phyloP scores from a whole-genome alignment of 1,140 invertebrate species.

The Plutomurus gul region DNA sequence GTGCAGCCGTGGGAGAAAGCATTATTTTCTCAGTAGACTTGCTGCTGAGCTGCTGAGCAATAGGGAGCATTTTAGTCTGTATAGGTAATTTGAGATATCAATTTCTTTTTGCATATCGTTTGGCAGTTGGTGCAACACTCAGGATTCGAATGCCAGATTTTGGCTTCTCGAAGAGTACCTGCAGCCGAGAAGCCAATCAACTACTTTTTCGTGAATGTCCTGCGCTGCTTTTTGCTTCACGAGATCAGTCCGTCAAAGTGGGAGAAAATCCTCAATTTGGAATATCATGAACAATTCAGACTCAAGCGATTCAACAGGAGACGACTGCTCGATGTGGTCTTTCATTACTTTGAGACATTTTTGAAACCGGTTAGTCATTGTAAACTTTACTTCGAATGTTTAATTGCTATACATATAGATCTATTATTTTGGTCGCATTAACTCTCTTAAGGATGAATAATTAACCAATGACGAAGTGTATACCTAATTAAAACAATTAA shows the following conservation, averaged over 20 bases:
- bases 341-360: conserved; percentile 65
- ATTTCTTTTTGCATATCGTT: too few relatives aligned
- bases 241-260: conserved; percentile 66
- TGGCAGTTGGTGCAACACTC: conserved; percentile 1
- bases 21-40: not conserved
- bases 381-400: too few relatives aligned
- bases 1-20: too few relatives aligned
- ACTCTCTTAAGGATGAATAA: too few relatives aligned
- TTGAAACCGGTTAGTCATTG: too few relatives aligned
- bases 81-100: too few relatives aligned
- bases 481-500: too few relatives aligned
- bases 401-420: too few relatives aligned
- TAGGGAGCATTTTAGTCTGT: too few relatives aligned
- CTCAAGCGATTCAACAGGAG: conserved; percentile 64
- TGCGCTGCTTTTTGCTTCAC: conserved; percentile 70
- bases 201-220: conserved; percentile 66
- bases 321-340: conserved; percentile 64
- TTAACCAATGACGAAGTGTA: too few relatives aligned
- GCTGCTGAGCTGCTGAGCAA: too few relatives aligned
- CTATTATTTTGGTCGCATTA: too few relatives aligned
- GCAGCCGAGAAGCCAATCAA: conserved; percentile 17
- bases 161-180: conserved; percentile 15
- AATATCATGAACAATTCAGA: conserved; percentile 68
- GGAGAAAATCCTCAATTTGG: conserved; percentile 65
- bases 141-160: conserved; percentile 24